Conservation (phyloP, 2,888 invertebrate species). For the Drosophila rubida region DNA sequence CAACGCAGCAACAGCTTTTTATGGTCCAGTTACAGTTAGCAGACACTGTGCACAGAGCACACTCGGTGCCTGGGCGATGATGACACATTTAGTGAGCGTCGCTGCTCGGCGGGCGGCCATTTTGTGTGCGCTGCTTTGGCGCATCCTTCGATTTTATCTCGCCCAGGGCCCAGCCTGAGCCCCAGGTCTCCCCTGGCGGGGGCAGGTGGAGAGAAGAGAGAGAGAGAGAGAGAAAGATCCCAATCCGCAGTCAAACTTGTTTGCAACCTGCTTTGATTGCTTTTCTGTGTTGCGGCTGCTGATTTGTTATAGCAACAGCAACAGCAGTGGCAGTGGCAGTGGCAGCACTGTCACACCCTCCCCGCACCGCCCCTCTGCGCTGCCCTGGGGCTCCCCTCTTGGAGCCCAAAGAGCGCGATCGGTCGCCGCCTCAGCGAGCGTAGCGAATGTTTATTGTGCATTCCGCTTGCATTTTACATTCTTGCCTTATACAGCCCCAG, state of each 20-base stretch:
- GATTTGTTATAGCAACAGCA: conserved; percentile 23
- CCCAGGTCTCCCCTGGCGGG: neutral
- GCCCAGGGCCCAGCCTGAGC: conserved; percentile 32
- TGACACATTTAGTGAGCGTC: conserved; percentile 56
- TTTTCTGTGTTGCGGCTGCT: conserved; percentile 62
- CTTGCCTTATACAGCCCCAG: conserved; percentile 53
- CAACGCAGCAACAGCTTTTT: conserved; percentile 25
- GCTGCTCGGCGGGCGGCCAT: conserved; percentile 55
- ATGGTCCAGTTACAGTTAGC: conserved; percentile 57
- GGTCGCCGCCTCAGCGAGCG: conserved; percentile 50
- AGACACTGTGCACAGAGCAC: conserved; percentile 10
- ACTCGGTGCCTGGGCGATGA: conserved; percentile 18
- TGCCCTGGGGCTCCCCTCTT: neutral
- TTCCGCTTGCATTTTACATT: conserved; percentile 80
- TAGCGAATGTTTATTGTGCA: conserved; percentile 82
- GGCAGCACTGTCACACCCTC: neutral
- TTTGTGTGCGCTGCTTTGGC: conserved; percentile 31
- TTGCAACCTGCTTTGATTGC: conserved; percentile 79
- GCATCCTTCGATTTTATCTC: conserved; percentile 60
- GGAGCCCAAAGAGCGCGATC: conserved; percentile 25
- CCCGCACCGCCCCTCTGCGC: neutral
- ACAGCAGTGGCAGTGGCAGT: neutral
- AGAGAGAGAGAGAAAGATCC: neutral
- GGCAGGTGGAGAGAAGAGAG: too few relatives aligned
- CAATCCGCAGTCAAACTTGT: conserved; percentile 56